Evolutionary conservation across 92 coral and sea anemone genomes (phyloP).

Genomic region (Epizoanthus stellaris): DNA sequence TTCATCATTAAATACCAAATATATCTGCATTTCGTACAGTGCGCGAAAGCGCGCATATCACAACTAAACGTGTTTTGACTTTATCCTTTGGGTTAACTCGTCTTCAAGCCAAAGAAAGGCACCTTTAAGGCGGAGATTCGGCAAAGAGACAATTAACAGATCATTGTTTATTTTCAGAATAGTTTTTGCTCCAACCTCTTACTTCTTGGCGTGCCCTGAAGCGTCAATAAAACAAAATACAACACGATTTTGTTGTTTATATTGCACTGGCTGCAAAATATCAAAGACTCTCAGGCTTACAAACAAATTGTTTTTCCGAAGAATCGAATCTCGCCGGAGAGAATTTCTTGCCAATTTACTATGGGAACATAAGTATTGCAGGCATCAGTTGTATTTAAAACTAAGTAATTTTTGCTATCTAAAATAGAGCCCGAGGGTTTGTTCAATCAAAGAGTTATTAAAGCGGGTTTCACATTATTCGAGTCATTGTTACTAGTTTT

Average conservation of each 20-base stretch:
- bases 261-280: background rate
- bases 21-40: background rate
- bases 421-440: slow-evolving; percentile 24
- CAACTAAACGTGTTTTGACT: background rate
- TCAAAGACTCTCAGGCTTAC: background rate
- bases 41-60: background rate
- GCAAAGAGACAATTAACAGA: slow-evolving; percentile 14
- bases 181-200: background rate
- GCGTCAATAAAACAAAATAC: background rate
- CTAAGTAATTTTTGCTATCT: background rate
- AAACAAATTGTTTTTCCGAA: background rate
- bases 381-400: background rate
- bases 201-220: background rate
- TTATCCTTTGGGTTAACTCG: slow-evolving; percentile 12
- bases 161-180: slow-evolving; percentile 27
- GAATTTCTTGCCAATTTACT: too few species aligned
- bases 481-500: slow-evolving; percentile 14
- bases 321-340: background rate
- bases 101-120: background rate
- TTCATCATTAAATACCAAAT: background rate
- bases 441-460: slow-evolving; percentile 48
- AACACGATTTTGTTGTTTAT: slow-evolving; percentile 5
- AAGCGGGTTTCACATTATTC: slow-evolving; percentile 22
- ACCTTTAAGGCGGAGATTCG: background rate
- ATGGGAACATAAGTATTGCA: too few species aligned